phyloP scores from a whole-genome alignment of 1,140 invertebrate species.

The Drosophila azteca region DNA sequence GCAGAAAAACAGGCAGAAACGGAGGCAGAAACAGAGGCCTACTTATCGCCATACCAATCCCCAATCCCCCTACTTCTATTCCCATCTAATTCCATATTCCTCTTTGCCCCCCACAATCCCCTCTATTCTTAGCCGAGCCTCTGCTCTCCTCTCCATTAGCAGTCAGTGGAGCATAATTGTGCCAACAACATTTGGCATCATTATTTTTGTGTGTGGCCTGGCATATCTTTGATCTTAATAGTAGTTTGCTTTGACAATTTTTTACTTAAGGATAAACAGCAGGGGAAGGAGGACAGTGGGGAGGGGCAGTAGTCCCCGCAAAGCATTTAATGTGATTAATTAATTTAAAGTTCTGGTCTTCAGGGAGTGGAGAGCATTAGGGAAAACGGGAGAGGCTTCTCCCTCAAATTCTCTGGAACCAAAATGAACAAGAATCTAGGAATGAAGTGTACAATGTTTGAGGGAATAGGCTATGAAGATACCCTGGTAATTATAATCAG shows the following conservation, averaged over 20 bases:
- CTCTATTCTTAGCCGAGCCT: too few relatives aligned
- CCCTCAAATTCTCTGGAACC: too few relatives aligned
- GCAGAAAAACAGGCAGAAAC: neutral
- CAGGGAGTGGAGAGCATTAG: conserved; percentile 15
- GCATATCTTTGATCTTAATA: conserved; percentile 78
- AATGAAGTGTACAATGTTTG: too few relatives aligned
- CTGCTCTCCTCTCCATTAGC: conserved; percentile 40
- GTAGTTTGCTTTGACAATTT: conserved; percentile 73
- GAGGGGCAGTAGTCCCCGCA: conserved; percentile 5
- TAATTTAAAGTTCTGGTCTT: conserved; percentile 58
- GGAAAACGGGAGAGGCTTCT: neutral
- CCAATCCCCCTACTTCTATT: too few relatives aligned
- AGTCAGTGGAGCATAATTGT: conserved; percentile 65
- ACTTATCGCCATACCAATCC: neutral
- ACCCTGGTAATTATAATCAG: too few relatives aligned
- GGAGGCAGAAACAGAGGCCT: neutral
- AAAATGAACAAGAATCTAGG: too few relatives aligned
- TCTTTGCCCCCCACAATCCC: too few relatives aligned
- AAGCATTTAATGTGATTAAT: conserved; percentile 77
- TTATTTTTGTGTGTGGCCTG: conserved; percentile 58
- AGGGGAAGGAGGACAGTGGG: too few relatives aligned
- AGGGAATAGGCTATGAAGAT: too few relatives aligned
- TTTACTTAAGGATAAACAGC: conserved; percentile 11
- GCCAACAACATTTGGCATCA: conserved; percentile 73
- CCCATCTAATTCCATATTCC: neutral